Percentiles rank a stretch among this genome's conserved stretches.
Conservation (phyloP, 35 echinoderm and acorn worm genomes). For the Lytechinus variegatus region DNA sequence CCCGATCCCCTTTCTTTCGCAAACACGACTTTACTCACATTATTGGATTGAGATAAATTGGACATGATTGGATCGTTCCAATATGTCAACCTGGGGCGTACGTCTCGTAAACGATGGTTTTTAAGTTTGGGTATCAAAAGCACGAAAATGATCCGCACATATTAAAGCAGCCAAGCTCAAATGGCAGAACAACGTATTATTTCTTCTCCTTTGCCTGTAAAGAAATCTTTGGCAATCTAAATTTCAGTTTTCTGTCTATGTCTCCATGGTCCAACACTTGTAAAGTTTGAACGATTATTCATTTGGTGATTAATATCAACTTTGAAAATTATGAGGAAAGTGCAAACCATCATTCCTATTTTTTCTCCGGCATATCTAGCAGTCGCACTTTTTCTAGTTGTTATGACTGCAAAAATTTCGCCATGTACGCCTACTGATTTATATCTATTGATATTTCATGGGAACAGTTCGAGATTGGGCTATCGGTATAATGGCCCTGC, state of each 20-base stretch:
- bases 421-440: not conserved
- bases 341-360: not conserved
- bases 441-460: not conserved
- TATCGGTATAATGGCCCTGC: slow-evolving; percentile 20
- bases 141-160: not conserved
- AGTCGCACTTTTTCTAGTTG: not conserved
- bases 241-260: too few species aligned
- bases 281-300: too few species aligned
- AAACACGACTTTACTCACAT: not conserved
- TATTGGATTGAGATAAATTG: not conserved
- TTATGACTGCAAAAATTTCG: not conserved
- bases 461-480: not conserved
- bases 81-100: not conserved
- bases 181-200: not conserved
- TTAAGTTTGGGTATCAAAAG: not conserved
- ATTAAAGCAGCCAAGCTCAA: not conserved
- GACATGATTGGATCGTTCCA: not conserved
- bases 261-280: too few species aligned
- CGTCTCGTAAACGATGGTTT: not conserved
- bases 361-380: not conserved
- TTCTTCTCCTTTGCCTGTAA: not conserved
- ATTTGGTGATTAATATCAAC: not conserved
- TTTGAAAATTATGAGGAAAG: not conserved
- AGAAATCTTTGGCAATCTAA: not conserved
- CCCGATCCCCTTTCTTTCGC: too few species aligned